phyloP scores from a whole-genome alignment of 2,888 invertebrate species.

The Atrina japonica region DNA sequence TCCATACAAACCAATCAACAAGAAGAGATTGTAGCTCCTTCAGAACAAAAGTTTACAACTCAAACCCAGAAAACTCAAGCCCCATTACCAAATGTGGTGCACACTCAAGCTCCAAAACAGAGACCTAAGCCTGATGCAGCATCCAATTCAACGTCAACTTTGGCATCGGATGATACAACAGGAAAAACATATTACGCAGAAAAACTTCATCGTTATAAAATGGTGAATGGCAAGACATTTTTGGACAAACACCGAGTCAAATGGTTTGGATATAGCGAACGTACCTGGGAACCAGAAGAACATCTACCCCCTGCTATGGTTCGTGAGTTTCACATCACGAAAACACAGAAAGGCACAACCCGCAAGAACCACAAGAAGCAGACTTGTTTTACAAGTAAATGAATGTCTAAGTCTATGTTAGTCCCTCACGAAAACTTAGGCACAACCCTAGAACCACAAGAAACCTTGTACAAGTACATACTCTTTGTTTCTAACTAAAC shows the following conservation, averaged over 20 bases:
- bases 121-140: too few relatives aligned
- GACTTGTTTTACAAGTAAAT: not conserved
- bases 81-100: too few relatives aligned
- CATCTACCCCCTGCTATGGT: constrained; percentile 14
- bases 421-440: not conserved
- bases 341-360: not conserved
- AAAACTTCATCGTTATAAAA: constrained; percentile 19
- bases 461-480: too few relatives aligned
- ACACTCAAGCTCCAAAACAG: too few relatives aligned
- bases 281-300: constrained; percentile 35
- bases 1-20: not conserved
- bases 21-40: too few relatives aligned
- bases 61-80: too few relatives aligned
- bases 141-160: too few relatives aligned
- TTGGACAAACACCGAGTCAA: constrained; percentile 32
- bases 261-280: constrained; percentile 25
- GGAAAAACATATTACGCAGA: constrained; percentile 10
- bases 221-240: constrained; percentile 21
- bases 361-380: constrained; percentile 1
- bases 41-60: too few relatives aligned
- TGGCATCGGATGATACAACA: too few relatives aligned
- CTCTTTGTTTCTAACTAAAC: too few relatives aligned
- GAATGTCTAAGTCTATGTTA: not conserved
- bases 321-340: constrained; percentile 22
- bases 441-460: too few relatives aligned